Evolutionary conservation across 2,797 vertebrate genomes (phyloP), one percentile per base, ranked within the genome.

Genomic region (Hybognathus amarus): DNA sequence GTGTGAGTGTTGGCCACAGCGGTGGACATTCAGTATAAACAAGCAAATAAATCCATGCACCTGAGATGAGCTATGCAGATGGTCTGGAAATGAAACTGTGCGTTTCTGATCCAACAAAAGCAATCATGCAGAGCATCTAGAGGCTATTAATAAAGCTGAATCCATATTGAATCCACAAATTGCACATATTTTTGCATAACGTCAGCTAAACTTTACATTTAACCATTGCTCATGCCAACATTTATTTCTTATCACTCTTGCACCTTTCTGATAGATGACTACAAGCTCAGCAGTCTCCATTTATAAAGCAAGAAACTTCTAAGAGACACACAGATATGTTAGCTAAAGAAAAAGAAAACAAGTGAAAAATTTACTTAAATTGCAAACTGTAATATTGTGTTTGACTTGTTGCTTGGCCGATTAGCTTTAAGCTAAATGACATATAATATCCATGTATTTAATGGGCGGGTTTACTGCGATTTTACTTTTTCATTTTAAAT

Each of bases 1-100:
- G 75, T 77, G 42, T 64, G 69, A 50, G 7, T 27, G 50, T 45
- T 79, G 75, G 61, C 63, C 47, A 5, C 33, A 50, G 59, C 68
- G 24, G 36, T 79, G 59, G 47, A 76, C 15, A 30, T 71, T 82
- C 36, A 45, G 38, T 61, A 63, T 70, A 82, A 84, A 80, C 38
- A 83, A 84, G 77, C 66, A 80, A 75, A 87, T 89, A 85, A 86
- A 86, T 87, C 76, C 52, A 45, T 15, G 47, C 2, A 40, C 24
- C 30, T 17, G 56, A 76, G 74, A 83, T 80, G 47, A 42, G 59
- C 63, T 83, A 78, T 76, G 63, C 75, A 70, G 45, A 83, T 78
- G 38, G 17, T 70, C 45, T 73, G 83, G 56, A 4, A 18, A 85
- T 86, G 78, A 76, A 85, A 75, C 24, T 67, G 68, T 82, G 45